Base-by-base conservation (phyloP, 2,888 invertebrate species). In the Phyllotreta cruciferae region DNA sequence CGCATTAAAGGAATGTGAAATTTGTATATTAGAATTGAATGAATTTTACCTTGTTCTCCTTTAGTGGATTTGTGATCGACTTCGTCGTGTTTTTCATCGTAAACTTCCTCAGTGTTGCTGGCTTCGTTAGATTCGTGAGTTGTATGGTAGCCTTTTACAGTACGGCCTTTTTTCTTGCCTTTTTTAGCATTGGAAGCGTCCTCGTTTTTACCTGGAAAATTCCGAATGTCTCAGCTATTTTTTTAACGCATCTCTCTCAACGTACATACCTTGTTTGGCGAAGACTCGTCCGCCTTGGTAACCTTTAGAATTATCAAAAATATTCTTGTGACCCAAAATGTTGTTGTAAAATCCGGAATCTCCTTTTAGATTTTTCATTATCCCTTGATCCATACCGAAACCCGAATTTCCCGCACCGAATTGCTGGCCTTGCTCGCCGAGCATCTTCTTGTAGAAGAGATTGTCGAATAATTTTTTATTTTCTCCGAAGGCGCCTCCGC, bases 121-220 rank as follows among this genome's bases (percentile, higher is more conserved):
- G 86, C 85, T 73, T 88, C 88, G 71, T 88, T 88, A 72, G 88
- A 88, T 74, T 87, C 87, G 74, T 87, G 86, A 1, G 87, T 86
- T 4, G 85, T 82, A 75, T 88, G 87, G 78, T 85, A 88, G 10
- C 88, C 88, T 75, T 88, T 88, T 75, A 86, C 85, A 6, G 84
- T 83, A 73, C 87, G 87, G 0, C 88, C 88, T 67, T 88, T 88
- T 72, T 86, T 86, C 74, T 87, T 87, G 47, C 85, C 85, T 61
- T 84, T 83, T 4, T 85, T 84, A 70, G 84, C 83, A 63, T 86
- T 86, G 13, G 85, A 70, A 67, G 85, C 82, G 55, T 84, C 85
- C 56, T 85, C 85, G 61, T 85, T 85, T 60, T 83, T 83, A 82
- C 80, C 79, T 79, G 24, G 7, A 38, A 56, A 24, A 50, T 36